Base-by-base conservation (phyloP, 2,888 invertebrate genomes). In the Incurvaria masculella region DNA sequence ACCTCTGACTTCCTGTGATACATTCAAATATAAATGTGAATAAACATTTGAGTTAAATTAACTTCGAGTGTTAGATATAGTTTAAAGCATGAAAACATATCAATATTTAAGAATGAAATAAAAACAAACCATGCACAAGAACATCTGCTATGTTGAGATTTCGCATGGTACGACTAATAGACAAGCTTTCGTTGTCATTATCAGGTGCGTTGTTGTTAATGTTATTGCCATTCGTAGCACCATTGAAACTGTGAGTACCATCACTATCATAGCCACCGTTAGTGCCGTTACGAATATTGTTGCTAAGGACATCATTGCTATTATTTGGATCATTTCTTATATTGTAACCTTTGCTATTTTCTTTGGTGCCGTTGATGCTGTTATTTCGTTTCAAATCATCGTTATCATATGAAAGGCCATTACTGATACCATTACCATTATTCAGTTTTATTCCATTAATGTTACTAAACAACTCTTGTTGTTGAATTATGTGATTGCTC, bases 401-500 rank as follows among this genome's bases (percentile, higher is more conserved):
- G 16, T 14, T n/a, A 44, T 17, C 42, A 39, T 40, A 42, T 44
- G 49, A 42, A 39, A 23, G n/a, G n/a, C 16, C 43, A 39, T 21
- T 21, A 19, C 14, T 21, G 27, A 41, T 16, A 16, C 21, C 11
- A 18, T 10, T 40, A 6, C 45, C 45, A 41, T 49, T 45, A 33
- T 33, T 33, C 4, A 33, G 4, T 11, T 33, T 33, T 14, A 14
- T 58, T 4, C 59, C 62, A 51, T 58, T 65, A 1, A 70, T 66
- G 49, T 64, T 68, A 45, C 69, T 74, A 8, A 74, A 56, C 52
- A 76, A 60, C 69, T 91, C 90, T 63, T 89, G 83, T 63, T 89
- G 93, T 59, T 93, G 91, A 60, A 86, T 84, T 59, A 91, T 87
- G 61, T 92, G 91, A 62, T 88, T 89, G 48, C 90, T 85, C 63